Evolutionary conservation across 2,797 vertebrate species (phyloP).

Genomic region (Lepilemur septentrionalis): DNA sequence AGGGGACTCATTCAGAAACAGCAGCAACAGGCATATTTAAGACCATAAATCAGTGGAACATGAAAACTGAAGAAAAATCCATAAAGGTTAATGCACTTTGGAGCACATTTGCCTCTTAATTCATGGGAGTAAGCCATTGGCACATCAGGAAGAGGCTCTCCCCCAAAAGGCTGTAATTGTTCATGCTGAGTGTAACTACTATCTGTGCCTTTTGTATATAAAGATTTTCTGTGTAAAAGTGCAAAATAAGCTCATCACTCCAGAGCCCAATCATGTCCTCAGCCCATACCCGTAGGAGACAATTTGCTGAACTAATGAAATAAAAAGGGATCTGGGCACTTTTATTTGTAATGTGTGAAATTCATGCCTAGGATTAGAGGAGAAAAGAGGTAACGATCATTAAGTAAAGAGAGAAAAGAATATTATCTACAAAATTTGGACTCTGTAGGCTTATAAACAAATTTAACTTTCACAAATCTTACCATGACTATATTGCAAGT

Average conservation of each 20-base stretch:
- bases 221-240: slow-evolving; percentile 53
- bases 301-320: slow-evolving; percentile 63
- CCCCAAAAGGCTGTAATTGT: slow-evolving; percentile 30
- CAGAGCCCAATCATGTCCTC: background rate
- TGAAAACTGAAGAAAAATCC: slow-evolving; percentile 66
- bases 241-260: background rate
- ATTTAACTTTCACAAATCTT: slow-evolving; percentile 77
- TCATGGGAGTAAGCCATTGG: slow-evolving; percentile 37
- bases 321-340: slow-evolving; percentile 47
- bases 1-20: slow-evolving; percentile 59
- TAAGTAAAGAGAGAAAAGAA: slow-evolving; percentile 33
- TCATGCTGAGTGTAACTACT: slow-evolving; percentile 34
- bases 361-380: background rate
- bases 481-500: slow-evolving; percentile 73
- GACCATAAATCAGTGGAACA: slow-evolving; percentile 62
- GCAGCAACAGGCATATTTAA: slow-evolving; percentile 69
- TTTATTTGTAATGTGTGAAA: slow-evolving; percentile 52
- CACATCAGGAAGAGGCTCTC: slow-evolving; percentile 35
- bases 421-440: slow-evolving; percentile 66
- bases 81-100: slow-evolving; percentile 71
- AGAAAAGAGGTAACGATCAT: slow-evolving; percentile 41
- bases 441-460: slow-evolving; percentile 65
- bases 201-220: background rate
- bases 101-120: slow-evolving; percentile 66
- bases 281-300: background rate